Evolutionary conservation across 1,140 invertebrate genomes (phyloP).

Genomic region (Stenopsyche tienmushanensis): DNA sequence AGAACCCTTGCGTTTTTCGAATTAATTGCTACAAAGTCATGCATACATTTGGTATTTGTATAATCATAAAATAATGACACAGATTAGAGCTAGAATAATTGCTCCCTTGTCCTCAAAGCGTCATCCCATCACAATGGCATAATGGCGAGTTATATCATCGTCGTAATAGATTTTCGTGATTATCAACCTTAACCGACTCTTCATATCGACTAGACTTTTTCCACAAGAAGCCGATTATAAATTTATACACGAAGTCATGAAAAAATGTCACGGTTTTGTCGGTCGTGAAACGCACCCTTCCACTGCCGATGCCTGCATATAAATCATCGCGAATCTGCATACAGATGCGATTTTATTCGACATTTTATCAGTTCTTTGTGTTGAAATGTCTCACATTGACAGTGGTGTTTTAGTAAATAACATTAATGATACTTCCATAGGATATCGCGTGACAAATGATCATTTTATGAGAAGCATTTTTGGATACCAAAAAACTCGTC

Average conservation of each 20-base stretch:
- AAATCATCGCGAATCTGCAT: background rate
- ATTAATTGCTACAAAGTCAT: background rate
- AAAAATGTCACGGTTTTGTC: background rate
- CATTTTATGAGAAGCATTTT: no score
- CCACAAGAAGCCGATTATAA: background rate
- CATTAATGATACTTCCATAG: no score
- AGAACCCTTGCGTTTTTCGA: background rate
- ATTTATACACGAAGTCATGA: background rate
- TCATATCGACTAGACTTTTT: background rate
- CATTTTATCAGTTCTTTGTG: no score
- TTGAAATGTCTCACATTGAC: no score
- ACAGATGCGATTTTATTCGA: background rate
- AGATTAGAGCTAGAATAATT: slow-evolving; percentile 11
- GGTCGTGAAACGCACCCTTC: background rate
- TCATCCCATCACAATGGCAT: slow-evolving; percentile 6
- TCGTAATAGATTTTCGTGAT: slow-evolving; percentile 18
- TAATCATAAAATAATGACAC: slow-evolving; percentile 17
- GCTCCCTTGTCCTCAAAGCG: slow-evolving; percentile 9
- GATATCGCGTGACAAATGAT: no score
- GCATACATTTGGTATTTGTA: background rate
- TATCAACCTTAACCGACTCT: slow-evolving; percentile 14
- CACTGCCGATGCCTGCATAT: background rate
- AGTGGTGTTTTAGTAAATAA: no score
- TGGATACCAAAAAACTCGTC: no score
- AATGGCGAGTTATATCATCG: slow-evolving; percentile 21